A percentile compares a stretch with the other conserved stretches of the same genome.
phyloP scores from a whole-genome alignment of 2,888 invertebrate genomes.

The Synanthedon tipuliformis region DNA sequence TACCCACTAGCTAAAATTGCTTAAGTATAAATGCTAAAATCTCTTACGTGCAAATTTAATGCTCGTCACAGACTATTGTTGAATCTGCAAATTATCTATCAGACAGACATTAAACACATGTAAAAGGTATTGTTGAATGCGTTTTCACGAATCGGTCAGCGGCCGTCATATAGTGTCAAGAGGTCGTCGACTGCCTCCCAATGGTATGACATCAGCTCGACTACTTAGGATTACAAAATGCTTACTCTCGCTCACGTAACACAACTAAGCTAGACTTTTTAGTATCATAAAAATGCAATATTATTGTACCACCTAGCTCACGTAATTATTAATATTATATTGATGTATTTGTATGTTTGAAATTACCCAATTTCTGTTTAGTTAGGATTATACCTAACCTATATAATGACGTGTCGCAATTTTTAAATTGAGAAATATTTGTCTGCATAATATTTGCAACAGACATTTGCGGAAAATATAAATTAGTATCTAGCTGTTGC shows the following conservation, averaged over 20 bases:
- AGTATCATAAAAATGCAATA: background rate
- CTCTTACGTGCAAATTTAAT: too few relatives aligned
- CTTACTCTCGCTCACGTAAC: slow-evolving; percentile 59
- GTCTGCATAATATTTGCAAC: too few relatives aligned
- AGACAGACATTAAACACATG: background rate
- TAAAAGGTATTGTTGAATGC: slow-evolving; percentile 9
- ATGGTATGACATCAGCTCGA: slow-evolving; percentile 58
- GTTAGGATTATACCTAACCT: background rate
- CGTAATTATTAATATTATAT: slow-evolving; percentile 15
- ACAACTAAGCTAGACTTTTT: slow-evolving; percentile 3
- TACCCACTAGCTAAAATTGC: too few relatives aligned
- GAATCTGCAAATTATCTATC: too few relatives aligned
- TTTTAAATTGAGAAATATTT: background rate
- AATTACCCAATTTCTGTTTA: background rate
- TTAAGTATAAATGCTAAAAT: too few relatives aligned
- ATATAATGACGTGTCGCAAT: too few relatives aligned
- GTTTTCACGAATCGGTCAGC: slow-evolving; percentile 21
- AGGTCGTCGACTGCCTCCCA: slow-evolving; percentile 61
- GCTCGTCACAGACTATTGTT: too few relatives aligned
- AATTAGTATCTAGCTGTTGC: too few relatives aligned
- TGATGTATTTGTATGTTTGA: slow-evolving; percentile 12
- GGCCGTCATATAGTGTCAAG: slow-evolving; percentile 43
- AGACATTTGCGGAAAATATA: too few relatives aligned
- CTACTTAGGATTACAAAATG: slow-evolving; percentile 58
- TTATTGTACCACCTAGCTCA: background rate